Evolutionary conservation across 2,888 invertebrate genomes (phyloP), one percentile per base, ranked within the genome.

Genomic region (Cataglyphis albicans): DNA sequence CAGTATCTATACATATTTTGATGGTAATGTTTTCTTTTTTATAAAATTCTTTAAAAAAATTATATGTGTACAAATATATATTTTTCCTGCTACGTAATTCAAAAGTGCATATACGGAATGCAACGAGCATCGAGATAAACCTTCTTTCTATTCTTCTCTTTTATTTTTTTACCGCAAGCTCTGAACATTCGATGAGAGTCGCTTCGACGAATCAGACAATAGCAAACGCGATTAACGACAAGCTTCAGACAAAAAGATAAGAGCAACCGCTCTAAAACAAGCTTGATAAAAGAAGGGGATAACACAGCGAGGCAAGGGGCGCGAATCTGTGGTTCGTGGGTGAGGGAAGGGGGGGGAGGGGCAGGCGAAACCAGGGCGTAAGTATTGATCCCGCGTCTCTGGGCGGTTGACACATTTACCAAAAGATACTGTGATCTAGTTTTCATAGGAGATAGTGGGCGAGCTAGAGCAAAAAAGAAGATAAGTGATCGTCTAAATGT

Each of bases 341-440:
- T 70, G 81, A 72, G 75, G 82, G 64, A 85, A 82, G 78, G 63
- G 68, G 61, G 82, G 61, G 21, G 21, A 0, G 21, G 21, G 21
- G 21, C 81, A 80, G 84, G 90, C 76, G 84, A 88, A 92, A 92
- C 92, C 92, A 91, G 92, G 93, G 88, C 93, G 92, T 91, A 90
- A 93, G 93, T 94, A 94, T 94, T 94, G 93, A 94, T 94, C 93
- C 90, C 87, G 81, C 86, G 68, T 88, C 85, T 88, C 85, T 59
- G 91, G 89, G 87, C 87, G 90, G 91, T 92, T 93, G 92, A 93
- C 93, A 93, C 92, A 93, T 93, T 93, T 93, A 92, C 91, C 90
- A 90, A 92, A 93, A 93, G 92, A 91, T 91, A 90, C 84, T 88
- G 87, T 93, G 92, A 88, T 92, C 93, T 87, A 93, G 91, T 93